Evolutionary conservation across 1,140 invertebrate species (phyloP).

Genomic region (Condylostylus longicornis): DNA sequence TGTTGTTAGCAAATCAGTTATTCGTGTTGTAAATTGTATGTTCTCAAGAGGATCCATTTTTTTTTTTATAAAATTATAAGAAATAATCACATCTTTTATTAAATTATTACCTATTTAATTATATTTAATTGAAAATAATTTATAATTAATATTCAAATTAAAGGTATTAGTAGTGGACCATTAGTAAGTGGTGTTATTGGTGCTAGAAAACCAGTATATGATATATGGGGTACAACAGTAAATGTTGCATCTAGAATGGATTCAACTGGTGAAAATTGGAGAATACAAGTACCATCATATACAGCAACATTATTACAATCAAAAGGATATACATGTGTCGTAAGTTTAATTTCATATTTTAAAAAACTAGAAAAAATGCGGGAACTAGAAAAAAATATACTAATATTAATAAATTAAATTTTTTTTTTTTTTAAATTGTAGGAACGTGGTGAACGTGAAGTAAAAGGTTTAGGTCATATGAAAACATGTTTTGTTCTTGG

Average conservation of each 20-base stretch:
- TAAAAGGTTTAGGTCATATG: constrained; percentile 93
- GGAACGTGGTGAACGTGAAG: constrained; percentile 65
- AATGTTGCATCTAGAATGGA: constrained; percentile 93
- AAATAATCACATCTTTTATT: background rate
- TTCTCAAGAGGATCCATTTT: too few species aligned
- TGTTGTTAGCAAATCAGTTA: too few species aligned
- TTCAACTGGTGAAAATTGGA: constrained; percentile 70
- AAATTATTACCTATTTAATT: background rate
- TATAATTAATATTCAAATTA: constrained; percentile 1
- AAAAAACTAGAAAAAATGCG: background rate
- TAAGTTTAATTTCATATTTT: constrained; percentile 11
- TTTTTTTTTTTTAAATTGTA: constrained; percentile 55
- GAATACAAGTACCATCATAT: constrained; percentile 74
- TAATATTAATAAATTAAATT: too few species aligned
- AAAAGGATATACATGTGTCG: constrained; percentile 28
- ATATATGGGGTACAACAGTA: constrained; percentile 95
- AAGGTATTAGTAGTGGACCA: constrained; percentile 84
- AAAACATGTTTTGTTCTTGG: constrained; percentile 80
- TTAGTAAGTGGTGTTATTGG: constrained; percentile 95
- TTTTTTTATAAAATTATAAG: too few species aligned
- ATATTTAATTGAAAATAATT: background rate
- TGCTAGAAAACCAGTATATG: constrained; percentile 92
- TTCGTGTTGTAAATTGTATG: too few species aligned
- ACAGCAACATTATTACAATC: constrained; percentile 45
- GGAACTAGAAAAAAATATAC: too few species aligned